Evolutionary conservation across 2,888 invertebrate genomes (phyloP).

Genomic region (Perizoma flavofasciatum): DNA sequence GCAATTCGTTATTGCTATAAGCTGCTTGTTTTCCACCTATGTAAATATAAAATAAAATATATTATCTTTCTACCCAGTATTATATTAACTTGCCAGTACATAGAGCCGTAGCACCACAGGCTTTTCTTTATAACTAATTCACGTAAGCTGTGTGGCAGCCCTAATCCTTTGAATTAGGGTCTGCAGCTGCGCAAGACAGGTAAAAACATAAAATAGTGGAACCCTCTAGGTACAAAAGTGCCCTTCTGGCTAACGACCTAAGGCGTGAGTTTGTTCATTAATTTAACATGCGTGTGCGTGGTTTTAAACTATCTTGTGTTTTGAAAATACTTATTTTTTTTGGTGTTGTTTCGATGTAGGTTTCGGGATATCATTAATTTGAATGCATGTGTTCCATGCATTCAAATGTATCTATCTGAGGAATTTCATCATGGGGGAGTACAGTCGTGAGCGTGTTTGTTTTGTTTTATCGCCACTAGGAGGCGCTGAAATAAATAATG

Average conservation of each 20-base stretch:
- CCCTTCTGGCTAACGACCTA: slow-evolving; percentile 54
- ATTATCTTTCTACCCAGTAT: too few species aligned
- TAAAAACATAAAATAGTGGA: slow-evolving; percentile 67
- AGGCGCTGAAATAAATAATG: too few species aligned
- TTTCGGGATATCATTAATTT: too few species aligned
- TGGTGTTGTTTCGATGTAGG: too few species aligned
- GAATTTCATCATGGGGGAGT: too few species aligned
- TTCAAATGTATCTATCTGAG: too few species aligned
- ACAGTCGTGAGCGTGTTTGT: too few species aligned
- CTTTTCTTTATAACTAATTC: slow-evolving; percentile 26
- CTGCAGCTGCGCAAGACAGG: slow-evolving; percentile 67
- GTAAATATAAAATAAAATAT: too few species aligned
- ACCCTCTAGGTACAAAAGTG: slow-evolving; percentile 70
- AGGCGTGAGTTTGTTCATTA: slow-evolving; percentile 33
- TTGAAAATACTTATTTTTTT: background rate
- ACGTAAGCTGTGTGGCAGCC: slow-evolving; percentile 40
- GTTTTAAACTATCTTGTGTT: slow-evolving; percentile 13
- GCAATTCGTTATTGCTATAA: too few species aligned
- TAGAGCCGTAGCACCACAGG: background rate
- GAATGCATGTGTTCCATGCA: too few species aligned
- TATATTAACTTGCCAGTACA: background rate
- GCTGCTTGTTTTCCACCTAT: too few species aligned
- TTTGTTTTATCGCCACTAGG: too few species aligned
- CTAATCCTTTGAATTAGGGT: slow-evolving; percentile 67
- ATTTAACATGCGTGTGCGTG: slow-evolving; percentile 10